Evolutionary conservation across 1,140 invertebrate species (phyloP).

Genomic region (Chionoecetes opilio): DNA sequence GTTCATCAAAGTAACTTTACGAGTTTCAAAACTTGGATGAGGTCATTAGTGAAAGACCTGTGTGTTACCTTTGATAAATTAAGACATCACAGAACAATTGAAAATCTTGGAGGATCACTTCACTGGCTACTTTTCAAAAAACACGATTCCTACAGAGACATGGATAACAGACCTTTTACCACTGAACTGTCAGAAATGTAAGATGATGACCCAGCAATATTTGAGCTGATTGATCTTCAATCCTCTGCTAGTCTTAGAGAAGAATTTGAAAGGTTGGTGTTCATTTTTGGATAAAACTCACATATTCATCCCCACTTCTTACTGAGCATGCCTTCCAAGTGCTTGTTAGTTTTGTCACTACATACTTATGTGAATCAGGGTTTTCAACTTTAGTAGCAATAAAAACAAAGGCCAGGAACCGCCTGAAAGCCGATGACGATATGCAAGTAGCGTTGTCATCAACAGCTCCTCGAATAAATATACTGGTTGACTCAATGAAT

Average conservation of each 20-base stretch:
- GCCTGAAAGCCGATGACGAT: background rate
- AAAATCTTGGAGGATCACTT: slow-evolving; percentile 44
- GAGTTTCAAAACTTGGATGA: slow-evolving; percentile 52
- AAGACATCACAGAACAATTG: slow-evolving; percentile 33
- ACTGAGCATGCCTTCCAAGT: slow-evolving; percentile 1
- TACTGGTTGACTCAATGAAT: too few relatives aligned
- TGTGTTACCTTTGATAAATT: slow-evolving; percentile 37
- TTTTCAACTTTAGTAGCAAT: slow-evolving; percentile 13
- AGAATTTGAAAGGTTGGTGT: too few relatives aligned
- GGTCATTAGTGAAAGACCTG: slow-evolving; percentile 46
- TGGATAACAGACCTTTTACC: slow-evolving; percentile 31
- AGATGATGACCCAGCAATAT: slow-evolving; percentile 33
- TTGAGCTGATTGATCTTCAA: slow-evolving; percentile 21
- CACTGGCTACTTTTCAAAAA: background rate
- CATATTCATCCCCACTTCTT: background rate
- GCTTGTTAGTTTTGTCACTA: background rate
- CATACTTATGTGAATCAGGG: background rate
- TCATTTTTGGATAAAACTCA: too few relatives aligned
- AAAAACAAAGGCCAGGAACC: too few relatives aligned
- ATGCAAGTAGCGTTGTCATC: slow-evolving; percentile 20
- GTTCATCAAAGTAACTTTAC: slow-evolving; percentile 44
- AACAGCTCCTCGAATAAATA: too few relatives aligned
- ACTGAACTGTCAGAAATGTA: too few relatives aligned
- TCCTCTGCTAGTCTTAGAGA: too few relatives aligned
- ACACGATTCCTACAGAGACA: slow-evolving; percentile 49